Evolutionary conservation across 2,113 vertebrate genomes (phyloP), one percentile per base, ranked within the genome.

Genomic region (Corythornis madagascariensis): DNA sequence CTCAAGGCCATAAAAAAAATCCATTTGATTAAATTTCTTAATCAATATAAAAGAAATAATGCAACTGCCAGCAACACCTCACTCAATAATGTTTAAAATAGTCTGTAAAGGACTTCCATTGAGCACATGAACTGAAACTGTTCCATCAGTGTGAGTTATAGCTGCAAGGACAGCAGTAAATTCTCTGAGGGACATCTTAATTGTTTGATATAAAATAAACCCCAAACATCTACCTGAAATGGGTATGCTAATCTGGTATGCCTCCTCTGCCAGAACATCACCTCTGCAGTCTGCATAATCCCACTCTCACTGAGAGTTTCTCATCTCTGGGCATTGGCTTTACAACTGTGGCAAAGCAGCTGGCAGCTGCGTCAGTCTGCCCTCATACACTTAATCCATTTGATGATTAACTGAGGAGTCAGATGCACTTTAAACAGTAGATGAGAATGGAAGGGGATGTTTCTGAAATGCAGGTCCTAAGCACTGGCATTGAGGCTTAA

Each of bases 11-110:
- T 79, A 25, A 87, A 93, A 96, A 76, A 90, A 76, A 35, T 55
- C 33, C 4, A 57, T 71, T 90, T 90, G 16, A 88, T 83, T 83
- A 92, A 92, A 95, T 93, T 95, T 66, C 59, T 94, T 74, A 93
- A 89, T 92, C 92, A 80, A 71, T 92, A 88, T 57, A 85, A 79
- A 80, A 92, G 86, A 94, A 97, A 90, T 92, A 86, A 93, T 45
- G n/a, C 48, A 89, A 85, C 47, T 82, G 26, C 26, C 59, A 89
- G 26, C 48, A 92, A 77, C 57, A 88, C 24, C 16, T 84, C 80
- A 3, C 33, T 81, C 70, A 84, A 56, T 78, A 71, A 80, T 9
- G 10, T 75, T 89, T 88, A 73, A 85, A 95, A 63, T 63, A 83
- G 45, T 84, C 45, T 85, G 48, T 71, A 79, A 95, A 86, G 40